Evolutionary conservation across 1,140 invertebrate species (phyloP), one percentile per base, ranked within the genome.

Genomic region (Drosophila pachea): DNA sequence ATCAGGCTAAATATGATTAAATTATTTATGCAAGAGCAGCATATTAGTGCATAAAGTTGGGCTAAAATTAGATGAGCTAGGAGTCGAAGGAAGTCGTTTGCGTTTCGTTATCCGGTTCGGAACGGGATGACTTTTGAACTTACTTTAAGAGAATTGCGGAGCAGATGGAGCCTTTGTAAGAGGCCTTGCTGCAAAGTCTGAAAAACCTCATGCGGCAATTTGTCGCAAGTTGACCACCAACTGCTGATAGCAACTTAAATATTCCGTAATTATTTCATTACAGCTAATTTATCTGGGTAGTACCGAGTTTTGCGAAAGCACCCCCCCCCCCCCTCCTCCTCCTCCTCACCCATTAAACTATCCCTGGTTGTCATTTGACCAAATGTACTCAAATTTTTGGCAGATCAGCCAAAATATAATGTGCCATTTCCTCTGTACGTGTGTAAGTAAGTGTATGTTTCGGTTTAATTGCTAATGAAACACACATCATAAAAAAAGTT

Each of bases 381-480:
- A 78, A 76, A 63, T 68, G 68, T 68, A 78, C 12, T 48, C 22
- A 48, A 14, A 43, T 40, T 66, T 59, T 66, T 53, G 45, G 67
- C 61, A 71, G 54, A 66, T 71, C 56, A 71, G 50, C 68, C 50
- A 42, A 52, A 65, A 76, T 84, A 79, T 66, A 84, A 76, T 64
- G 74, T 59, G 12, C 47, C 59, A 73, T 69, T 58, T 4, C 29
- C 8, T 43, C 2, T 56, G 40, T 54, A 14, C 45, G 35, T 54
- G 16, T 33, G 48, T 52, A 22, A 2, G 12, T 33, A 5, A 38
- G 29, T 43, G 56, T 74, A 49, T 65, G 58, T 56, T 75, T 64
- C 43, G 73, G 12, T 86, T 82, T 84, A 76, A 84, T 84, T 86
- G 79, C 79, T 86, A 84, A 84, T 84, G 76, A 84, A 73, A 74